Percentiles rank a stretch among this genome's conserved stretches.
These are phyloP conservation scores for Malaclemys terrapin DNA, from an alignment of 2,113 vertebrate genomes.

Conservation along the genomic window DNA sequence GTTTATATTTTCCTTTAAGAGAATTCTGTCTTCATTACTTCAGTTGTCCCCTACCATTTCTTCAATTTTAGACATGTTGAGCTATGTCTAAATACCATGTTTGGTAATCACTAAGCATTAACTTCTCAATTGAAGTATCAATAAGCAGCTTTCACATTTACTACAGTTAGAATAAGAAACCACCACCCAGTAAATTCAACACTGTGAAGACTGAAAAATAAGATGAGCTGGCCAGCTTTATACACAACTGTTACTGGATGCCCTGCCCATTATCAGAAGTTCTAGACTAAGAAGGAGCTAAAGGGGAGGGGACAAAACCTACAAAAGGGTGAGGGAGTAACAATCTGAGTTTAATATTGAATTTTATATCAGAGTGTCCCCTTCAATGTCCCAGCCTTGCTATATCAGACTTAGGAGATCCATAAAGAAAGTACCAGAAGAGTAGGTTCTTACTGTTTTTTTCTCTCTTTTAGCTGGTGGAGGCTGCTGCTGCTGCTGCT, in stretches of 20 bases:
- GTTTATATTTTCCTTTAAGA: not conserved
- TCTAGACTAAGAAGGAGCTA: not conserved
- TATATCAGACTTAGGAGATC: not conserved
- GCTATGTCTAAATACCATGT: not conserved
- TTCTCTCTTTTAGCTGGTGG: conserved; percentile 96
- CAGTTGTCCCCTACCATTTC: not conserved
- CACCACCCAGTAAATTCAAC: not conserved
- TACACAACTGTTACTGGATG: not conserved
- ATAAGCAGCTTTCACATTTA: not conserved
- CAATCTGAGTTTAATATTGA: not conserved
- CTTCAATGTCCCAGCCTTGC: too few species aligned
- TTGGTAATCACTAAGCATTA: not conserved
- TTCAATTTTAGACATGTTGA: not conserved
- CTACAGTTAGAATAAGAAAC: not conserved
- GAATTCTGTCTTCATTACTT: not conserved
- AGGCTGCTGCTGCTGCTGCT: conserved; percentile 85
- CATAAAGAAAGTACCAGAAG: rapidly evolving
- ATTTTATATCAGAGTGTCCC: rapidly evolving
- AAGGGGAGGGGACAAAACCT: not conserved
- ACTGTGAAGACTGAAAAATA: not conserved
- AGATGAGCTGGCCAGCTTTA: not conserved
- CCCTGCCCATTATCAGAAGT: not conserved
- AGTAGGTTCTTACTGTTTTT: conserved; percentile 89
- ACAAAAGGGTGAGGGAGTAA: not conserved
- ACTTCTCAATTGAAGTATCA: not conserved